Evolutionary conservation across 2,797 vertebrate genomes (phyloP).

Genomic region (Calcarius lapponicus): DNA sequence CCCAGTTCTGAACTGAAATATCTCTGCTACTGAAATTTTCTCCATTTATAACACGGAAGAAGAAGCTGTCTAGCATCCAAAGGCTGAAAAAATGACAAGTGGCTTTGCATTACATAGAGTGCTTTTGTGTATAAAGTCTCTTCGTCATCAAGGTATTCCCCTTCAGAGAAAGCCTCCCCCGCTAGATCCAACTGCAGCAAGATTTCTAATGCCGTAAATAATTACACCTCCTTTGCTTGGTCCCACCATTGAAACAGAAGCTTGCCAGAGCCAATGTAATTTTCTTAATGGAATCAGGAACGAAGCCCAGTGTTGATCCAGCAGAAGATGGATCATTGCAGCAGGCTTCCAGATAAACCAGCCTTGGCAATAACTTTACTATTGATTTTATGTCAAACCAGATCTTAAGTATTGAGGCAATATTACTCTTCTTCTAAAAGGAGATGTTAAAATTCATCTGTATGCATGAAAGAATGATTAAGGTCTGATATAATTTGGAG

Average conservation of each 20-base stretch:
- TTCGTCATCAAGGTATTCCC: neutral
- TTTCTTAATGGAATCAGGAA: constrained; percentile 71
- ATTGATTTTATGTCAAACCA: constrained; percentile 78
- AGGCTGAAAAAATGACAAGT: neutral
- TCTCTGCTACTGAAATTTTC: neutral
- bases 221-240: neutral
- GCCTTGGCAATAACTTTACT: constrained; percentile 60
- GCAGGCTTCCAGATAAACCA: constrained; percentile 31
- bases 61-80: neutral
- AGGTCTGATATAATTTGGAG: neutral
- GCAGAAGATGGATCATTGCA: constrained; percentile 59
- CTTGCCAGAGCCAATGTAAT: constrained; percentile 61
- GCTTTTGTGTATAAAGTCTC: neutral
- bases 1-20: neutral
- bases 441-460: neutral
- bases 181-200: neutral
- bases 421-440: constrained; percentile 72
- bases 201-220: constrained; percentile 24
- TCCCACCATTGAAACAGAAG: neutral
- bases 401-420: constrained; percentile 69
- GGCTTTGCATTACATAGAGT: neutral
- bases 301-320: constrained; percentile 4
- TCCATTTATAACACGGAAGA: neutral
- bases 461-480: neutral
- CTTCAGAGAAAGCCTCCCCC: neutral